Evolutionary conservation across 2,888 invertebrate species (phyloP), one percentile per base, ranked within the genome.

Genomic region (Hyposoter dolosus): DNA sequence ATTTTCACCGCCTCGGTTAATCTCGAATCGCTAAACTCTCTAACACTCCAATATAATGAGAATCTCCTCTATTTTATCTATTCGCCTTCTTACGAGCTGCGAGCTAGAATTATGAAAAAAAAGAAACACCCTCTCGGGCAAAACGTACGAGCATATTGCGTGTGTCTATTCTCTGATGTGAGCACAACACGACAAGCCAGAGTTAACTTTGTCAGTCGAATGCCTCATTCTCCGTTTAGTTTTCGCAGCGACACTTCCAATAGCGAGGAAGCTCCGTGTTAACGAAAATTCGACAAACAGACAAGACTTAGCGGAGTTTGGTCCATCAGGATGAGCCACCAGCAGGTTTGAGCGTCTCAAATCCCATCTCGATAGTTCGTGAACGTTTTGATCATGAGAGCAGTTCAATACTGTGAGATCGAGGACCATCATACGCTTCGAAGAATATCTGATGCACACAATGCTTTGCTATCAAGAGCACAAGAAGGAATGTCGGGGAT

Each of bases 1-100:
- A 91, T 89, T 88, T 88, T 86, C 88, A 84, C 86, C 86, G 88
- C 87, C 63, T 81, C 87, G 86, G 87, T 89, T 88, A 89, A 90
- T 88, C 87, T 88, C 76, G 75, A 88, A 84, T 85, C 86, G 85
- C 82, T 75, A 75, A 84, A 83, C 76, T 84, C 78, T 86, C 78
- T 56, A 63, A 75, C 82, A 79, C 86, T 75, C 47, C 60, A 50
- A 50, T 56, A 81, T 65, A 78, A 66, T 69, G 68, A 66, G 83
- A 84, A 82, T 50, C 78, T 77, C 53, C 71, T 85, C 50, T 69
- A 47, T 72, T 74, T 69, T 76, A 80, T 82, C 63, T 85, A 87
- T 85, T 83, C 82, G 28, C 28, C 63, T 72, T 71, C 65, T 79
- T 66, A 66, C 72, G 19, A 65, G 23, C 35, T 60, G 53, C 15